Conservation (phyloP, 2,888 invertebrate genomes). For the Drosophila siamana region DNA sequence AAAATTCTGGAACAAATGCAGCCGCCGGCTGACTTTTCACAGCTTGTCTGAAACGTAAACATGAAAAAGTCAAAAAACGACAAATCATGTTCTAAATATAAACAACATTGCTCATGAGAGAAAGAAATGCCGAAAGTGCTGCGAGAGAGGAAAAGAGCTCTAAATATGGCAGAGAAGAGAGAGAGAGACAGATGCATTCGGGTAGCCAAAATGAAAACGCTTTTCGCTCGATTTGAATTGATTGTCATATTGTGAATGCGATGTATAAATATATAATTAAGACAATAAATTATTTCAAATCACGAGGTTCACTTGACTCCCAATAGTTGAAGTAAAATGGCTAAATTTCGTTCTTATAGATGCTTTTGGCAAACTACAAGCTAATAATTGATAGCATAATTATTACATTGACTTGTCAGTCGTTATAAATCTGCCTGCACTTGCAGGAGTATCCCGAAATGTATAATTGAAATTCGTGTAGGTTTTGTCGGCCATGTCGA, state of each 20-base stretch:
- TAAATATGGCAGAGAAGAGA: conserved; percentile 5
- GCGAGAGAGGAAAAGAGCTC: conserved; percentile 11
- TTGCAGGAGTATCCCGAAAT: conserved; percentile 1
- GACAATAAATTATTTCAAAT: not conserved
- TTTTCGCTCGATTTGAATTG: conserved; percentile 57
- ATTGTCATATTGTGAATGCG: conserved; percentile 46
- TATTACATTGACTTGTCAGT: too few relatives aligned
- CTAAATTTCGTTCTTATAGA: too few relatives aligned
- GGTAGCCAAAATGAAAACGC: conserved; percentile 32
- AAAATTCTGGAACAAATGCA: conserved; percentile 76
- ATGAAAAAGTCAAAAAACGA: conserved; percentile 61
- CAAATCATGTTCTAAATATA: conserved; percentile 81
- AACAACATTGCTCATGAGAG: conserved; percentile 42
- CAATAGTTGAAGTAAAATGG: not conserved
- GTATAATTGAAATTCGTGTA: conserved; percentile 71
- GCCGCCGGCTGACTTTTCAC: conserved; percentile 66
- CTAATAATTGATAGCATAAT: too few relatives aligned
- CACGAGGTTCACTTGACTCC: not conserved
- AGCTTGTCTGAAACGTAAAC: conserved; percentile 72
- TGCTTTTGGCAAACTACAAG: too few relatives aligned
- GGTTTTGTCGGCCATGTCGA: conserved; percentile 68
- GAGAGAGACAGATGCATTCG: conserved; percentile 46
- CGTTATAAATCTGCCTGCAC: too few relatives aligned
- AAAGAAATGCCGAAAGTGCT: not conserved
- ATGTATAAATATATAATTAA: not conserved